These are phyloP conservation scores for Lutjanus erythropterus DNA, from an alignment of 2,113 vertebrate genomes.

Conservation along the genomic window DNA sequence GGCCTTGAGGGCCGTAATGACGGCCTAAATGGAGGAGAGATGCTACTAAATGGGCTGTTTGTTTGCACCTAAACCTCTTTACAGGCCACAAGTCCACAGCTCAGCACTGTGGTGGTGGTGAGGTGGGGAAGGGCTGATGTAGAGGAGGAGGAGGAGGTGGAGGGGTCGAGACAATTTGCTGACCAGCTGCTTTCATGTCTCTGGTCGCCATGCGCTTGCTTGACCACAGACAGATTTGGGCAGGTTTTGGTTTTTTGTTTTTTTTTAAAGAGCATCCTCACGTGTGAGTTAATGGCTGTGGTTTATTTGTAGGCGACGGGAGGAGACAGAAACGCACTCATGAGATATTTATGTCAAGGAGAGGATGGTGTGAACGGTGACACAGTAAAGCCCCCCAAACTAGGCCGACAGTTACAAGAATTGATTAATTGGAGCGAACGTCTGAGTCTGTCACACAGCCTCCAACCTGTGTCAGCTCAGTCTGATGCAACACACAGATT, in stretches of 20 bases:
- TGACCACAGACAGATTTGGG: constrained; percentile 41
- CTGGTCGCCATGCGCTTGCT: constrained; percentile 4
- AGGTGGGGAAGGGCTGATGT: constrained; percentile 38
- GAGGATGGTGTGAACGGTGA: constrained; percentile 20
- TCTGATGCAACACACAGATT: background rate
- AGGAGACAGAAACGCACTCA: constrained; percentile 9
- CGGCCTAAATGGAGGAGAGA: constrained; percentile 79
- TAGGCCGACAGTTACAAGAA: constrained; percentile 26
- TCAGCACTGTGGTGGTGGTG: constrained; percentile 78
- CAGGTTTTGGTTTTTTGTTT: background rate
- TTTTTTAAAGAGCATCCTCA: constrained; percentile 27
- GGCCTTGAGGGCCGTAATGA: constrained; percentile 80
- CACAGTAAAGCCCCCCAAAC: constrained; percentile 18
- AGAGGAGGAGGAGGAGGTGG: constrained; percentile 47
- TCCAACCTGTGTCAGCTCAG: background rate
- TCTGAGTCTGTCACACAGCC: background rate
- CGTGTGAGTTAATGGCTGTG: background rate
- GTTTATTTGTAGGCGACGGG: constrained; percentile 5
- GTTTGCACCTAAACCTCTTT: constrained; percentile 83
- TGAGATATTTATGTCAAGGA: constrained; percentile 50
- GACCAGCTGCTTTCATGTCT: constrained; percentile 70
- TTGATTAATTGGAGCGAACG: constrained; percentile 2
- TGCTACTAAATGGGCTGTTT: constrained; percentile 84
- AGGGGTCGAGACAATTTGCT: constrained; percentile 66
- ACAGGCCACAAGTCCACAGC: constrained; percentile 82